phyloP scores from a whole-genome alignment of 2,113 vertebrate genomes.

The Hemibagrus wyckioides region DNA sequence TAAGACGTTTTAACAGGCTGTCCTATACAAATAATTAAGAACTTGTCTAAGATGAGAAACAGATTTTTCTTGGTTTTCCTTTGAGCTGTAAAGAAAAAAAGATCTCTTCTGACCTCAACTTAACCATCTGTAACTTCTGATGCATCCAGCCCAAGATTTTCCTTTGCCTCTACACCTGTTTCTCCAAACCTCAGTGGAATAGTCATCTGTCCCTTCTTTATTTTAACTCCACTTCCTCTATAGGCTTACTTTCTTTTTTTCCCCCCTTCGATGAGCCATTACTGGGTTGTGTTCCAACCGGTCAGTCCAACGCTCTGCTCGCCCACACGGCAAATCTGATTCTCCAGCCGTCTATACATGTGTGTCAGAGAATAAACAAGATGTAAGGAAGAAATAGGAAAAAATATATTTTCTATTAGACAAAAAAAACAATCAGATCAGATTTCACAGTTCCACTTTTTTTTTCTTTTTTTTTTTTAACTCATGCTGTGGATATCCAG shows the following conservation, averaged over 20 bases:
- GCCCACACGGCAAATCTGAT: background rate
- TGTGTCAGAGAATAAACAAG: background rate
- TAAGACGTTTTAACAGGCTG: background rate
- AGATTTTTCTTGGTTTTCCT: background rate
- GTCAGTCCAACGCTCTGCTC: background rate
- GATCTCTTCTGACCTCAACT: background rate
- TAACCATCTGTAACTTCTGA: conserved; percentile 20
- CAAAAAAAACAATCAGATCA: background rate
- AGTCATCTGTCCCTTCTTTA: background rate
- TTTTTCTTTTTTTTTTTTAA: no score
- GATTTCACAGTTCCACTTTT: background rate
- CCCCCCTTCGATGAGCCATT: background rate
- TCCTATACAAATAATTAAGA: background rate
- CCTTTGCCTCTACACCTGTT: background rate
- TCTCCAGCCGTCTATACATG: background rate
- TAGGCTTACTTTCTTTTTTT: background rate
- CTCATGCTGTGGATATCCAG: background rate
- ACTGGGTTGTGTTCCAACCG: conserved; percentile 8
- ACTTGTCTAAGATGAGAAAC: background rate
- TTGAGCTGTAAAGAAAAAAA: background rate
- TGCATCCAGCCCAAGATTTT: background rate
- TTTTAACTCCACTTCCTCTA: background rate
- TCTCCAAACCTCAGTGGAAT: background rate
- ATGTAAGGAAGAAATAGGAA: background rate
- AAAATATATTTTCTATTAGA: background rate